A percentile compares a stretch with the other conserved stretches of the same genome.
These are phyloP conservation scores for Bombus huntii DNA, from an alignment of 1,140 invertebrate species.

Conservation along the genomic window DNA sequence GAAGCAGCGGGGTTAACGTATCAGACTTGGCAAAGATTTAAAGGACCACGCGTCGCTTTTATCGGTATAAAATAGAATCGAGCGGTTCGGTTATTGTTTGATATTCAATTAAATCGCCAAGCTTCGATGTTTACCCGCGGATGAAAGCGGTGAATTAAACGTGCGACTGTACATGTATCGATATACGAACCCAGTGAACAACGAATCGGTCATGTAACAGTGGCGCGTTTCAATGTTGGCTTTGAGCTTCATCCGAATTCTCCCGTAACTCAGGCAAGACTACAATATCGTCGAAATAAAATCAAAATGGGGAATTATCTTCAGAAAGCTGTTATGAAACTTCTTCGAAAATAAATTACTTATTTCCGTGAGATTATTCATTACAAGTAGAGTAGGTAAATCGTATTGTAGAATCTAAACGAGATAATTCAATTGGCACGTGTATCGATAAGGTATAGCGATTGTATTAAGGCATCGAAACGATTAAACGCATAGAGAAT, in stretches of 20 bases:
- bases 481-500: no score
- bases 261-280: not conserved
- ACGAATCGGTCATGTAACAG: slow-evolving; percentile 3
- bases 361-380: not conserved
- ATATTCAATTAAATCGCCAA: slow-evolving; percentile 37
- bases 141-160: slow-evolving; percentile 38
- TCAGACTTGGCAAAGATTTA: slow-evolving; percentile 13
- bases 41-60: slow-evolving; percentile 3
- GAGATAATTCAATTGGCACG: no score
- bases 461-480: no score
- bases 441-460: no score
- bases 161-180: not conserved
- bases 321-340: no score
- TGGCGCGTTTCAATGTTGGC: not conserved
- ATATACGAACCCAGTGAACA: not conserved
- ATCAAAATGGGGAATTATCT: not conserved
- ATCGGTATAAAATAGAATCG: not conserved
- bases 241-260: not conserved
- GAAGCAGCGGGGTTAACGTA: not conserved
- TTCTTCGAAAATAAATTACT: not conserved
- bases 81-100: slow-evolving; percentile 31
- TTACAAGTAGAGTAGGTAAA: not conserved
- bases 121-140: slow-evolving; percentile 26
- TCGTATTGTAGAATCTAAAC: no score
- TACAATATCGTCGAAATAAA: not conserved